Percentiles rank a stretch among this genome's conserved stretches.
These are phyloP conservation scores for Mercenaria mercenaria DNA, from an alignment of 1,140 invertebrate genomes.

Conservation along the genomic window DNA sequence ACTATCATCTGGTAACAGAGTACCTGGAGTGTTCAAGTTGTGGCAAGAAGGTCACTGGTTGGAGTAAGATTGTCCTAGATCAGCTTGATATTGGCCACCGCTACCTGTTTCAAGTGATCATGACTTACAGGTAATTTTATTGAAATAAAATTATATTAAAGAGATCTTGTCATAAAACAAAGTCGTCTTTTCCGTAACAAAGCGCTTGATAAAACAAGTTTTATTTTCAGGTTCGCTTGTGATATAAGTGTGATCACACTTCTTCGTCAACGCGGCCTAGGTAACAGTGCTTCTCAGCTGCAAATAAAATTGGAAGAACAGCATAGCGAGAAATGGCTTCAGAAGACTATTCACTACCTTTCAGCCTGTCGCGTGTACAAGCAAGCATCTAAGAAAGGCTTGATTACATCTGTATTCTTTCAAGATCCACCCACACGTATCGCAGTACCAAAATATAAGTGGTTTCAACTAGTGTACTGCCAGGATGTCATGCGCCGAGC, in stretches of 20 bases:
- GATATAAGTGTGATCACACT: conserved; percentile 13
- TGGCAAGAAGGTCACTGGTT: neutral
- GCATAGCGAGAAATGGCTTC: neutral
- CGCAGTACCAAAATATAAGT: neutral
- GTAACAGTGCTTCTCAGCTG: conserved; percentile 39
- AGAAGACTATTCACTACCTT: neutral
- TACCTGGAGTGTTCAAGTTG: neutral
- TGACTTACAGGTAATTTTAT: conserved; percentile 13
- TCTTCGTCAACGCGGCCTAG: conserved; percentile 7
- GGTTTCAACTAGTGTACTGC: conserved; percentile 31
- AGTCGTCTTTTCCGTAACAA: too few species aligned
- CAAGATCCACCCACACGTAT: neutral
- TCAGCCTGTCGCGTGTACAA: neutral
- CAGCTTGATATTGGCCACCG: conserved; percentile 35
- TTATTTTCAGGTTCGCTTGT: conserved; percentile 40
- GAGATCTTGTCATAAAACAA: too few species aligned
- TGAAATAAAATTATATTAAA: too few species aligned
- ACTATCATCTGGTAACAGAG: neutral
- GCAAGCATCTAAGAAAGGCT: neutral
- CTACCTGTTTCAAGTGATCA: neutral
- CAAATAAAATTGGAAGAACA: neutral
- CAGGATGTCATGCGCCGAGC: conserved; percentile 11
- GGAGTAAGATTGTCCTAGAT: neutral
- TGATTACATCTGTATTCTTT: neutral
- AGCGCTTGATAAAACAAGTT: too few species aligned